Conservation (phyloP, 1,140 invertebrate species). For the Brachionus angularis region DNA sequence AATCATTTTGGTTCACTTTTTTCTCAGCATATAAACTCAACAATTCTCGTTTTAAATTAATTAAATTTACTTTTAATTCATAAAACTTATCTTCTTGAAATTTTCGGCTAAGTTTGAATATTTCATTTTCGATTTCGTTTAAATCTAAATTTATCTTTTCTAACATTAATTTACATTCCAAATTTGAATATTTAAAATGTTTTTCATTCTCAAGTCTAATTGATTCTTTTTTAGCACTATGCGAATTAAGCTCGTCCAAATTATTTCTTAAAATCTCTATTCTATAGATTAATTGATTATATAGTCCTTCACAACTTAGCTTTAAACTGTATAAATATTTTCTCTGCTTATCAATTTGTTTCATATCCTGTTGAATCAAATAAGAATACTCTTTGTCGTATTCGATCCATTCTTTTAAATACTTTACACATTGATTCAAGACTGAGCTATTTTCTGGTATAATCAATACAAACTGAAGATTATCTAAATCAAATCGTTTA, state of each 20-base stretch:
- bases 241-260: not conserved
- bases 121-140: not conserved
- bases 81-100: not conserved
- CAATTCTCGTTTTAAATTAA: not conserved
- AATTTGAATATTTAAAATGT: too few species aligned
- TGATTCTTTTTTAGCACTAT: too few species aligned
- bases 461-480: not conserved
- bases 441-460: conserved; percentile 12
- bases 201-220: too few species aligned
- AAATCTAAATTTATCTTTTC: not conserved
- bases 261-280: not conserved
- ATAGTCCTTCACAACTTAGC: not conserved
- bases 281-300: not conserved
- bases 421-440: not conserved
- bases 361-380: conserved; percentile 6
- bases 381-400: not conserved
- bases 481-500: not conserved
- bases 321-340: not conserved
- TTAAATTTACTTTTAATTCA: not conserved
- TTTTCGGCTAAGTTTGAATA: not conserved
- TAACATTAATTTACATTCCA: too few species aligned
- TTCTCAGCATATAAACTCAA: not conserved
- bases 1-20: conserved; percentile 15
- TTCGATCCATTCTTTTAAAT: conserved; percentile 13
- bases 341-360: not conserved